Evolutionary conservation across 2,797 vertebrate genomes (phyloP).

Genomic region (Sebastes ruberrimus): DNA sequence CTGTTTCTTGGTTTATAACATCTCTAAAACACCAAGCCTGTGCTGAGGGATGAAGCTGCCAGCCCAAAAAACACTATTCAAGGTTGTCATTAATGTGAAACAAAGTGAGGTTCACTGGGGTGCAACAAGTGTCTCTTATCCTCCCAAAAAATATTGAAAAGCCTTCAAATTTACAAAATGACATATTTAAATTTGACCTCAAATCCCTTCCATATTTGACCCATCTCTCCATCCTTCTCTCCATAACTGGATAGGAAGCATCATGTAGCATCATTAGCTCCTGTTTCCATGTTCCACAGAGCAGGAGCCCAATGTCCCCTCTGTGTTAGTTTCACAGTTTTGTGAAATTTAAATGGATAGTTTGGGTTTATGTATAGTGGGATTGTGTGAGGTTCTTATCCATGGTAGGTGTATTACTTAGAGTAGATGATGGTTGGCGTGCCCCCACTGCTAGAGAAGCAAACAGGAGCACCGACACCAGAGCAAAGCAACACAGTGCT

Average conservation of each 20-base stretch:
- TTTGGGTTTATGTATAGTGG: too few species aligned
- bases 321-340: too few species aligned
- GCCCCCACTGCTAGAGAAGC: too few species aligned
- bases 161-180: not conserved
- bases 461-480: too few species aligned
- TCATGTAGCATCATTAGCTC: not conserved
- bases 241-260: not conserved
- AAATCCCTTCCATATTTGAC: not conserved
- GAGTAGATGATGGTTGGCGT: too few species aligned
- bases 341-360: too few species aligned
- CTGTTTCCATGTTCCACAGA: not conserved
- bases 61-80: not conserved
- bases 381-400: too few species aligned
- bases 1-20: conserved; percentile 14
- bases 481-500: too few species aligned
- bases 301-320: not conserved
- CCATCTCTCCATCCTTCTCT: not conserved
- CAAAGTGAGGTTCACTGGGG: not conserved
- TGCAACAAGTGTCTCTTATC: not conserved
- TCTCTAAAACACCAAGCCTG: not conserved
- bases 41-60: not conserved
- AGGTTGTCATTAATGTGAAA: not conserved
- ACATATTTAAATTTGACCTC: not conserved
- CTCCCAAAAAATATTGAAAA: not conserved
- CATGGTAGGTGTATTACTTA: too few species aligned